These are phyloP conservation scores for Dicyrtoma fusca DNA, from an alignment of 2,888 invertebrate genomes.

Conservation along the genomic window DNA sequence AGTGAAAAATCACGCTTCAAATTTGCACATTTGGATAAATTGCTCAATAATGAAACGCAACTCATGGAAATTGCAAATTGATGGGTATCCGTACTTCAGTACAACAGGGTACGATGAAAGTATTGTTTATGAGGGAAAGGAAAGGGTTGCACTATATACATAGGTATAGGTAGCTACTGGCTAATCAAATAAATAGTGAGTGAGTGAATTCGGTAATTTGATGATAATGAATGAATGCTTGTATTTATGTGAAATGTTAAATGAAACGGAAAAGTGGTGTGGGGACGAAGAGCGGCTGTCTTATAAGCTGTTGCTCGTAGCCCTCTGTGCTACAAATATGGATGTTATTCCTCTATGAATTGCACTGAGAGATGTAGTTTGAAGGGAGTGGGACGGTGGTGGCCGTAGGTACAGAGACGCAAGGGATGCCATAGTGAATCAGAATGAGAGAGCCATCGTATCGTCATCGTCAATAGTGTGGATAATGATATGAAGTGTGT, in stretches of 20 bases:
- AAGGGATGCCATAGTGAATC: neutral
- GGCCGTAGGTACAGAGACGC: neutral
- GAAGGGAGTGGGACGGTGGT: neutral
- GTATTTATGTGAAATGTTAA: conserved; percentile 37
- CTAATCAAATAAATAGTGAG: conserved; percentile 20
- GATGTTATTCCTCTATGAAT: neutral
- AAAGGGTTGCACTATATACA: no score
- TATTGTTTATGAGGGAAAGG: no score
- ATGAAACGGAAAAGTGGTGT: conserved; percentile 37
- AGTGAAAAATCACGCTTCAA: no score
- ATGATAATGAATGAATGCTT: conserved; percentile 37
- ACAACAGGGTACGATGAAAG: no score
- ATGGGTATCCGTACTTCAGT: no score
- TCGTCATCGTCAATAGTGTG: conserved; percentile 46
- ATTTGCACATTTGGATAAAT: no score
- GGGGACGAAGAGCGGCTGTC: conserved; percentile 10
- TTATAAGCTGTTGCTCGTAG: conserved; percentile 24
- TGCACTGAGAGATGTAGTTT: no score
- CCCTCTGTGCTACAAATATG: conserved; percentile 1
- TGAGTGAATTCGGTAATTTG: conserved; percentile 29
- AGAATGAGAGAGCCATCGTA: conserved; percentile 33
- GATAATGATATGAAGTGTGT: conserved; percentile 53
- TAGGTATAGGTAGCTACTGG: neutral
- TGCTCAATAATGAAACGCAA: no score
- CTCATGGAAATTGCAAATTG: no score